Conservation (phyloP, 2,797 vertebrate species). For the Enteromius mattozi region DNA sequence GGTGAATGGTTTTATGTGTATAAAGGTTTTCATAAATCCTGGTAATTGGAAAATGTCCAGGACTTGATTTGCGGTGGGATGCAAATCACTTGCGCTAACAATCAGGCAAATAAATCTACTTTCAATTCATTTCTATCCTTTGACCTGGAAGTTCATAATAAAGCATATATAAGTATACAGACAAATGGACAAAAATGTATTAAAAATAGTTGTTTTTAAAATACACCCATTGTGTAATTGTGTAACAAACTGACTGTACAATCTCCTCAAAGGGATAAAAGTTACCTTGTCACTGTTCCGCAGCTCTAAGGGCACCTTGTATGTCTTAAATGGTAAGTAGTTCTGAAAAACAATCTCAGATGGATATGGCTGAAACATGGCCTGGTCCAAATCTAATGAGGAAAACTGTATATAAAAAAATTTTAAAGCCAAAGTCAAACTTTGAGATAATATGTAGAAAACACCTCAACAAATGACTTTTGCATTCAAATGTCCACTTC, state of each 20-base stretch:
- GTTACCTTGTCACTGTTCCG: slow-evolving; percentile 85
- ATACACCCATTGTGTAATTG: background rate
- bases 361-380: slow-evolving; percentile 86
- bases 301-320: slow-evolving; percentile 79
- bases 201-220: background rate
- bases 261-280: background rate
- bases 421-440: slow-evolving; percentile 7
- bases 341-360: slow-evolving; percentile 88
- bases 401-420: slow-evolving; percentile 72
- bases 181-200: background rate
- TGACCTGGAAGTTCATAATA: background rate
- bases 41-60: slow-evolving; percentile 26
- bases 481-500: background rate
- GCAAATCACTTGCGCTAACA: background rate
- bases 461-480: background rate
- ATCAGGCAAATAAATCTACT: background rate
- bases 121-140: background rate
- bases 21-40: slow-evolving; percentile 27
- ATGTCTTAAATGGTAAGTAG: slow-evolving; percentile 78
- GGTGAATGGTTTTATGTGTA: background rate
- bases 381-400: slow-evolving; percentile 73
- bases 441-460: background rate
- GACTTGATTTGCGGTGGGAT: background rate
- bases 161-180: background rate
- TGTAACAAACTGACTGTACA: background rate